Evolutionary conservation across 2,888 invertebrate genomes (phyloP).

Genomic region (Eupithecia insigniata): DNA sequence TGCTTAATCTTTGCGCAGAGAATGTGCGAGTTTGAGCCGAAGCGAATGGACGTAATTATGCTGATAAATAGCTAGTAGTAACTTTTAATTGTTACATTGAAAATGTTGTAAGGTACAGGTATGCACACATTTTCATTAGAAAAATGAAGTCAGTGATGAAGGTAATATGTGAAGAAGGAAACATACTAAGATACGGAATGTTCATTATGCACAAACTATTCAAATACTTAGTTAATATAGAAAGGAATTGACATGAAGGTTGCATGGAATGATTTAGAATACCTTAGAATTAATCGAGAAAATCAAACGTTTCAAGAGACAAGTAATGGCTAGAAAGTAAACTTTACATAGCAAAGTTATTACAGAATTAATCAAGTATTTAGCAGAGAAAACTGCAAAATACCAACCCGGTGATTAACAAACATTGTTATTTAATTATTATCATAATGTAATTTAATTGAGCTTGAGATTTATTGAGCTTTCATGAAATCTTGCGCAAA

Average conservation of each 20-base stretch:
- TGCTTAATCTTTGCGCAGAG: conserved; percentile 15
- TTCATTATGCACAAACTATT: conserved; percentile 12
- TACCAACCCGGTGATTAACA: conserved; percentile 29
- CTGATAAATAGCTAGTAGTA: background rate
- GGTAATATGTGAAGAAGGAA: background rate
- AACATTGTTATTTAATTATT: conserved; percentile 24
- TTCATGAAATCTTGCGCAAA: conserved; percentile 41
- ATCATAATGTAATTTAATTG: conserved; percentile 42
- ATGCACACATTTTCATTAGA: background rate
- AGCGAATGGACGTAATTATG: conserved; percentile 2
- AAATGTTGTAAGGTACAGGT: background rate
- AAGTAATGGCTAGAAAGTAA: conserved; percentile 36
- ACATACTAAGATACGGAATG: background rate
- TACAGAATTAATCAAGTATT: conserved; percentile 30
- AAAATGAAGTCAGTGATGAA: background rate
- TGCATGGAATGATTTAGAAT: conserved; percentile 17
- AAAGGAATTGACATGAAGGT: conserved; percentile 22
- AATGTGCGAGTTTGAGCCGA: background rate
- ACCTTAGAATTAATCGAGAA: conserved; percentile 23
- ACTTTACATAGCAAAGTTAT: conserved; percentile 23
- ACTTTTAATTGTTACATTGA: background rate
- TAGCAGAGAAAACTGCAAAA: conserved; percentile 32
- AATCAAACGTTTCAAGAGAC: conserved; percentile 26
- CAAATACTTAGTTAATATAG: conserved; percentile 10
- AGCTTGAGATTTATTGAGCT: conserved; percentile 35